These are phyloP conservation scores for Halcyon senegalensis DNA, from an alignment of 2,113 vertebrate species.

Conservation along the genomic window DNA sequence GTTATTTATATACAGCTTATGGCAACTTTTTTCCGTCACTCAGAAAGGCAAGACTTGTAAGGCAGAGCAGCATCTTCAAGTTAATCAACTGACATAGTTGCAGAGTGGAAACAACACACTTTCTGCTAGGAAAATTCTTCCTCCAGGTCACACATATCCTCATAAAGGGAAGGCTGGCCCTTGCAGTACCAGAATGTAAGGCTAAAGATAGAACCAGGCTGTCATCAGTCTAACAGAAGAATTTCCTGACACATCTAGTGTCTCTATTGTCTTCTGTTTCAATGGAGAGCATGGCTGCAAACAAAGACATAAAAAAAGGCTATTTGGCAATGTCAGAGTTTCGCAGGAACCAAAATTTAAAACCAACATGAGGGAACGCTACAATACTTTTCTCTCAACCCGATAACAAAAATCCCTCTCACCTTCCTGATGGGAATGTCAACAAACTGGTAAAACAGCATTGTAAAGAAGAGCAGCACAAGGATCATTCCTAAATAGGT, in stretches of 20 bases:
- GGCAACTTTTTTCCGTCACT: neutral
- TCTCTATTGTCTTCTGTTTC: neutral
- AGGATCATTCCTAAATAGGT: neutral
- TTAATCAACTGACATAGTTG: neutral
- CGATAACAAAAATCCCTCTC: neutral
- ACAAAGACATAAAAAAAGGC: neutral
- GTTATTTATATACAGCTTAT: neutral
- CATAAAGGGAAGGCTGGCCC: neutral
- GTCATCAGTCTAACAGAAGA: neutral
- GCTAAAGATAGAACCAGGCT: constrained; percentile 37
- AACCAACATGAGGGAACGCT: neutral
- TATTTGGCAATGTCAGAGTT: neutral
- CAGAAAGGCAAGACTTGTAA: neutral
- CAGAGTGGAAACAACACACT: neutral
- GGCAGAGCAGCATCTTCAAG: neutral
- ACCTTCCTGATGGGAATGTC: neutral
- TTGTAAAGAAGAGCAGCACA: neutral
- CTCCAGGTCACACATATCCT: neutral
- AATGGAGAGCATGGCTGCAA: neutral
- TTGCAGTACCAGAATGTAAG: neutral
- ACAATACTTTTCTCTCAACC: neutral
- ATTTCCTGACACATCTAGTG: constrained; percentile 26
- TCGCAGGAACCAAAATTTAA: neutral
- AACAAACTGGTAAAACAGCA: neutral
- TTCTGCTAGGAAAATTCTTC: neutral